Evolutionary conservation across 2,113 vertebrate species (phyloP).

Genomic region (Glaucidium brasilianum): DNA sequence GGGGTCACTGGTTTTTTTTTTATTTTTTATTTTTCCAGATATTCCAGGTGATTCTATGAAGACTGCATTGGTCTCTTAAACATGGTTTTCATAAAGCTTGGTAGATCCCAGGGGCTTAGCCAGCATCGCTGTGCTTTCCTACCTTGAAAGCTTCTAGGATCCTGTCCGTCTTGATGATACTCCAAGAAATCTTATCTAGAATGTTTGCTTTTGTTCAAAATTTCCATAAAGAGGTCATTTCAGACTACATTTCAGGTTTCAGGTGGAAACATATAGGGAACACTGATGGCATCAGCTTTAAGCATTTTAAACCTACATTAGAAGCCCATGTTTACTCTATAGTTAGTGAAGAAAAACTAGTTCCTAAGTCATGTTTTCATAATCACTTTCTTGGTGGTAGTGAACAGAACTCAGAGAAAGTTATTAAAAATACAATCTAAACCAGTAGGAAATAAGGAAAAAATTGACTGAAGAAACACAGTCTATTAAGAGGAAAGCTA

Average conservation of each 20-base stretch:
- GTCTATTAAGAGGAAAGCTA: background rate
- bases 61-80: background rate
- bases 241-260: background rate
- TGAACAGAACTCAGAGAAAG: background rate
- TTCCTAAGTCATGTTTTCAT: background rate
- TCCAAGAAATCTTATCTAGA: background rate
- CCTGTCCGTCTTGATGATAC: background rate
- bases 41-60: background rate
- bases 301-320: background rate
- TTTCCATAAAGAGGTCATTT: background rate
- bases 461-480: background rate
- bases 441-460: background rate
- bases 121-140: background rate
- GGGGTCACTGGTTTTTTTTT: fast-evolving
- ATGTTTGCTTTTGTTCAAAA: background rate
- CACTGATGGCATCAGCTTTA: background rate
- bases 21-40: background rate
- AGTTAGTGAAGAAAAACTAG: background rate
- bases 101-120: background rate
- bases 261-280: background rate
- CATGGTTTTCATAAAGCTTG: fast-evolving
- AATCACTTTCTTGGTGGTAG: background rate
- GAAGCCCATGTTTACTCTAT: background rate
- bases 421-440: background rate
- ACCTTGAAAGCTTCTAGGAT: background rate